Evolutionary conservation across 2,888 invertebrate species (phyloP).

Genomic region (Lysandra bellargus): DNA sequence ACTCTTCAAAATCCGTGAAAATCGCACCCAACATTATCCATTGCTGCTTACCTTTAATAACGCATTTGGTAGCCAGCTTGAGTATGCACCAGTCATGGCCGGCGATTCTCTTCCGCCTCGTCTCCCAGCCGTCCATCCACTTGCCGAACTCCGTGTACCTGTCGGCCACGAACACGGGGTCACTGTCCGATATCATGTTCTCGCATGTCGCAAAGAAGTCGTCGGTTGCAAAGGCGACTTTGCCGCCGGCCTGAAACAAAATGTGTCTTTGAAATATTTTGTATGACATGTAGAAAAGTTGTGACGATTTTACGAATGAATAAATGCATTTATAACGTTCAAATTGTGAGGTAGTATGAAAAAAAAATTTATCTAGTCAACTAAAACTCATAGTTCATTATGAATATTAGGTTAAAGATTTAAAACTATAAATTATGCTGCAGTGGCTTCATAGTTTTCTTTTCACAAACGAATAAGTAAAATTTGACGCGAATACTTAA

Average conservation of each 20-base stretch:
- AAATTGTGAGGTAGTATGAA: too few relatives aligned
- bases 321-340: too few relatives aligned
- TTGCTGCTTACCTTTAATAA: constrained; percentile 65
- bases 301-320: not conserved
- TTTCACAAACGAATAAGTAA: too few relatives aligned
- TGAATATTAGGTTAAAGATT: too few relatives aligned
- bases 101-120: constrained; percentile 78
- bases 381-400: too few relatives aligned
- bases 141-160: constrained; percentile 83
- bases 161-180: constrained; percentile 79
- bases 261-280: not conserved
- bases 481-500: too few relatives aligned
- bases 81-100: constrained; percentile 84
- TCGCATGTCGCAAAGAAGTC: constrained; percentile 84
- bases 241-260: constrained; percentile 76
- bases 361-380: too few relatives aligned
- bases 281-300: not conserved
- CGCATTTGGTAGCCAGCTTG: constrained; percentile 77
- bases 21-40: not conserved
- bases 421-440: too few relatives aligned
- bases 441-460: too few relatives aligned
- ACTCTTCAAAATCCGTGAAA: not conserved
- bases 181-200: constrained; percentile 76
- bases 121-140: constrained; percentile 87
- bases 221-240: constrained; percentile 82